Percentiles rank a stretch among this genome's conserved stretches.
These are phyloP conservation scores for Dermolepida albohirtum DNA, from an alignment of 2,888 invertebrate genomes.

Conservation along the genomic window DNA sequence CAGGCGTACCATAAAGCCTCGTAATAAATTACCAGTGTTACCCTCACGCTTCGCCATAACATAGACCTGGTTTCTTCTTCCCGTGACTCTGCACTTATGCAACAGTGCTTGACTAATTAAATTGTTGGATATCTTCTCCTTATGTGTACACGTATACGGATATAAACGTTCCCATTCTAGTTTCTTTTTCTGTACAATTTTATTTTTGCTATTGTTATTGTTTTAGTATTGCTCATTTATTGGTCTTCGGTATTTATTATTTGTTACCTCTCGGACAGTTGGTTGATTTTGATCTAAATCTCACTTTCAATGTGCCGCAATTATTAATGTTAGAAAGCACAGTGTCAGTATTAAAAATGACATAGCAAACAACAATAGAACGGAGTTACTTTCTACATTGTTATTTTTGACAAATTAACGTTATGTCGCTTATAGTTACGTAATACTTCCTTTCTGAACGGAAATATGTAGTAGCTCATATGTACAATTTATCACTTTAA, in stretches of 20 bases:
- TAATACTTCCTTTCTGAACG: no score
- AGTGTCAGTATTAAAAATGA: background rate
- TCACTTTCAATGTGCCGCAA: constrained; percentile 14
- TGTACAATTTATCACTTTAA: no score
- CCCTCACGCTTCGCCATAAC: constrained; percentile 51
- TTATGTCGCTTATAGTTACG: no score
- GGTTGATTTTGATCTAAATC: constrained; percentile 17
- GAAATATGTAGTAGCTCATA: no score
- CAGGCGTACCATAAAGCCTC: constrained; percentile 59
- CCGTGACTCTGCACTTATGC: constrained; percentile 48
- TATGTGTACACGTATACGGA: constrained; percentile 17
- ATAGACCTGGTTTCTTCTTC: constrained; percentile 40
- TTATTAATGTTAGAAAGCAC: constrained; percentile 17
- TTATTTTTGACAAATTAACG: background rate
- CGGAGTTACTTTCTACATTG: no score
- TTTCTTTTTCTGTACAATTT: constrained; percentile 23
- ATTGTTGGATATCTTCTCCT: constrained; percentile 43
- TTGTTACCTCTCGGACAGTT: constrained; percentile 1
- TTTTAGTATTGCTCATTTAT: constrained; percentile 11
- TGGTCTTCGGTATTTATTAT: background rate
- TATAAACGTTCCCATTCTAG: background rate
- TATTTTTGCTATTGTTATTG: constrained; percentile 29
- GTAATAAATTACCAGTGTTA: constrained; percentile 63
- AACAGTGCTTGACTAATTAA: constrained; percentile 48
- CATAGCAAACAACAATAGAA: background rate